Evolutionary conservation across 1,140 invertebrate species (phyloP), one percentile per base, ranked within the genome.

Genomic region (Bombus pascuorum): DNA sequence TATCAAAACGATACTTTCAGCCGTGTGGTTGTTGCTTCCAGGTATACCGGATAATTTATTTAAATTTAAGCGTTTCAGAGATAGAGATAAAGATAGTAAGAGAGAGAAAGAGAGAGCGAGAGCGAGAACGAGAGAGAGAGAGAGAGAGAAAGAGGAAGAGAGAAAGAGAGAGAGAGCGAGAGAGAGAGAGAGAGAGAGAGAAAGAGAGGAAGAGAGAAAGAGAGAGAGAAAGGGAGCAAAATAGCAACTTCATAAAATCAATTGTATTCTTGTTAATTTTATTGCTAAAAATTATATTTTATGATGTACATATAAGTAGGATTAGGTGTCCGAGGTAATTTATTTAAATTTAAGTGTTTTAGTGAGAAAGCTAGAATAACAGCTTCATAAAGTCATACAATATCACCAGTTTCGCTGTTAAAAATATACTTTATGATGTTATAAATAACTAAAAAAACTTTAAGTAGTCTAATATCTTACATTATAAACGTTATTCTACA

Each of bases 1-100:
- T 37, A 44, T 81, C 39, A 28, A 75, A n/a, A 42, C 73, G 47
- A 68, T 59, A 74, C 72, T 73, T 73, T 42, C 28, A 42, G 15
- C 3, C 9, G 39, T 1, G 5, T 42, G 32, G 9, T 10, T 34
- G 37, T 28, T 28, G 12, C 37, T 39, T 39, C 3, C 18, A 12
- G 10, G 4, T 70, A 28, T 10, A 13, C 22, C 3, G 37, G 22
- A 28, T 28, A 28, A 71, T 39, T 70, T 70, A 70, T 37, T 71
- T 34, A 68, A 68, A 37, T 37, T 37, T 68, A 68, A 34, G 2
- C 12, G 12, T 15, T n/a, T 65, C 13, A 59, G 9, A 59, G 18
- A 59, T 10, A 59, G 3, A 28, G 9, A 18, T 18, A 5, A 18
- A 47, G 47, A 18, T 18, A 47, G 6, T 18, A 18, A 59, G 59